Evolutionary conservation across 2,113 vertebrate species (phyloP), one percentile per base, ranked within the genome.

Genomic region (Coptodon rendalli): DNA sequence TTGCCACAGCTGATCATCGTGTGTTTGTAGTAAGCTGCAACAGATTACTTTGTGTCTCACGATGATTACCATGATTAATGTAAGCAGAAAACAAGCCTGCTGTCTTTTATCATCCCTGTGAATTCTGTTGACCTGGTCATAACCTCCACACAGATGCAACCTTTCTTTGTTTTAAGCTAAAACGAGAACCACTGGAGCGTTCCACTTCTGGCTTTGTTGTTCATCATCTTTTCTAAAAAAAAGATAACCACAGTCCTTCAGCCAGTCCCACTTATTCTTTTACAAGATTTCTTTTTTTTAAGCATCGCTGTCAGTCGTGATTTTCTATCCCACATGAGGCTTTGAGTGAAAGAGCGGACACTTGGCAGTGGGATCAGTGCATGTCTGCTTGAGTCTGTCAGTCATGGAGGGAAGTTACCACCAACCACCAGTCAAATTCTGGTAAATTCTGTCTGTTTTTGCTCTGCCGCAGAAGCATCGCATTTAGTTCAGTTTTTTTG

Each of bases 331-430:
- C 66, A 12, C 52, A 82, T 17, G 52, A 85, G 66, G 84, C 52
- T 80, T 36, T 2, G 88, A 88, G 89, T 79, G 80, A 89, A 90
- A 34, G 76, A 50, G 56, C 73, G 76, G 83, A 86, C 85, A 79
- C 52, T 85, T 87, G 90, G 92, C 92, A 80, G 87, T 59, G 9
- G 80, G 56, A 86, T 83, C 57, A 50, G 73, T 53, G 48, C 66
- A 40, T 27, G 83, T 88, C 78, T 78, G 80, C 73, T 6, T 45
- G 71, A 82, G 43, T 63, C 50, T 38, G 90, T 85, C 87, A 63
- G 81, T 93, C 84, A 83, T 13, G 80, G 81, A 45, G 81, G 76
- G 66, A 73, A 79, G 45, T 81, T 34, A 89, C 89, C 88, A 80
- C 52, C 88, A 78, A 87, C 88, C 89, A 52, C 66, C 88, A 53